Base-by-base conservation (phyloP, 2,888 invertebrate species). In the Azorinus chamasolen region DNA sequence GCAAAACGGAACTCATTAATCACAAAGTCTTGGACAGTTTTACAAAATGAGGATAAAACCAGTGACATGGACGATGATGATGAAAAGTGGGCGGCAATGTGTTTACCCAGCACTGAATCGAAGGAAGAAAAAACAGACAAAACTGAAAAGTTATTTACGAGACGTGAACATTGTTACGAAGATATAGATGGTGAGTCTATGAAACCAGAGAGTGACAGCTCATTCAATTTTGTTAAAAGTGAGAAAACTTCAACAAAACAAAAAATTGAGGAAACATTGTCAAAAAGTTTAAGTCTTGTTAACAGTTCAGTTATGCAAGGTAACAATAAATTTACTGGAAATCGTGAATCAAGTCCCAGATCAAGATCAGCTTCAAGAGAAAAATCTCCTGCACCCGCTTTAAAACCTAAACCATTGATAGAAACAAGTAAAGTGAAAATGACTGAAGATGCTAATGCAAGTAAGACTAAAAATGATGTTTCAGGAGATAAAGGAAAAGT, bases 1-100 rank as follows among this genome's bases (percentile, higher is more conserved):
- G 82, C 79, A 14, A 87, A 86, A 70, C 73, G 85, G 22, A 87
- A 83, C 41, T 85, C 86, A 1, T 57, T 82, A 14, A 76, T 84
- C 62, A 76, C 82, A 25, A 79, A 76, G 58, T 71, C 84, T 43
- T 79, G 73, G 77, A 74, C 81, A 16, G 58, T 55, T 18, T 22
- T 41, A 12, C 64, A 59, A 20, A n/a, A 43, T 2, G 74, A 79
- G 32, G 69, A 53, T 2, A 46, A 64, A 46, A 37, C 43, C 18
- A 61, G 69, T 6, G 32, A 32, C 32, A 32, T 6, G 32, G 41
- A 57, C n/a, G 61, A 48, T 64, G 81, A 81, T 8, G 80, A 81
- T 22, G 77, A 70, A 16, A 62, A 77, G 51, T 81, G 80, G 80
- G 66, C 73, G 32, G 50, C 77, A 22, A 81, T 81, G 80, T 77